phyloP scores from a whole-genome alignment of 2,797 vertebrate genomes.

The Cygnus olor region DNA sequence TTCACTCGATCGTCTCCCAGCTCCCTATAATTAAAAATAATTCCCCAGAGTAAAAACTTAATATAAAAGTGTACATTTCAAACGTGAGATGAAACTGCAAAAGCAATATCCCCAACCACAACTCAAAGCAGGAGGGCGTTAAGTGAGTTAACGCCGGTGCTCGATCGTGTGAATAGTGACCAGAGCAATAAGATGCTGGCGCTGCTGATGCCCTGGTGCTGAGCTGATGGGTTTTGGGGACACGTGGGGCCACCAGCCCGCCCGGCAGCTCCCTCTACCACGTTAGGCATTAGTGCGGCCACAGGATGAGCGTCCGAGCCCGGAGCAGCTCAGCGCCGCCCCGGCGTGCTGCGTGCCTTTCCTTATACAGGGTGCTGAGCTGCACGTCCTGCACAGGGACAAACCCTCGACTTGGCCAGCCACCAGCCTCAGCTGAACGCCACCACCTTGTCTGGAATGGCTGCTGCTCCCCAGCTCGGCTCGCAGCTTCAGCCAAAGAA shows the following conservation, averaged over 20 bases:
- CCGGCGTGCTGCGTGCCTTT: neutral
- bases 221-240: neutral
- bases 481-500: neutral
- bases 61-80: slow-evolving; percentile 62
- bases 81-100: slow-evolving; percentile 25
- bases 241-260: neutral
- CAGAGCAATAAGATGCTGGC: fast-evolving
- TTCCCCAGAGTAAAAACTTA: slow-evolving; percentile 49
- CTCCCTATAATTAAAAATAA: slow-evolving; percentile 70
- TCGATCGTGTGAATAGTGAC: fast-evolving
- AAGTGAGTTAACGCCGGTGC: neutral
- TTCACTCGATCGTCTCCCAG: slow-evolving; percentile 57
- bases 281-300: fast-evolving
- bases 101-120: neutral
- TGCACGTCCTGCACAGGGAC: neutral
- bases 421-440: neutral
- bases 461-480: neutral
- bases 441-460: neutral
- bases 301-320: neutral
- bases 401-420: neutral
- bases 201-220: fast-evolving
- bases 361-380: neutral
- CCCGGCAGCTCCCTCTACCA: neutral
- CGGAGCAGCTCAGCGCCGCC: slow-evolving; percentile 13
- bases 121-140: fast-evolving